Percentiles rank a stretch among this genome's conserved stretches.
Evolutionary conservation across 1,140 invertebrate genomes (phyloP).

Genomic region (Araneus ventricosus): DNA sequence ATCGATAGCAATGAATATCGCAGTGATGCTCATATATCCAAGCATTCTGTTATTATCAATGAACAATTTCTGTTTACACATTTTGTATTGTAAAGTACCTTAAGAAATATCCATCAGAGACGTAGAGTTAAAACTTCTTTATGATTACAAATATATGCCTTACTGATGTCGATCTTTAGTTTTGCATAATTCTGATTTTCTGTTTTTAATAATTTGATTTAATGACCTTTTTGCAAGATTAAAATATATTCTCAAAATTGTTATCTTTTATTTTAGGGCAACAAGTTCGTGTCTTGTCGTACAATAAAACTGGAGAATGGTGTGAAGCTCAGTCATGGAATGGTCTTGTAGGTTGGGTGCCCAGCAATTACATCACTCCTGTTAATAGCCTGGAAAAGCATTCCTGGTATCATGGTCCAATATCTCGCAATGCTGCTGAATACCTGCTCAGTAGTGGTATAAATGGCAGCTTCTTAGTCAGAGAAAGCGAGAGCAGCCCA

Average conservation of each 20-base stretch:
- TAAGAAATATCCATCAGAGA: too few species aligned
- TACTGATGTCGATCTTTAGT: too few species aligned
- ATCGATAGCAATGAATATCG: too few species aligned
- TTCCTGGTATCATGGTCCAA: slow-evolving; percentile 98
- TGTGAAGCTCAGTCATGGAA: slow-evolving; percentile 96
- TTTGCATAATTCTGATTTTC: too few species aligned
- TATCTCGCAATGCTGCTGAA: slow-evolving; percentile 97
- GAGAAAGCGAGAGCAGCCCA: slow-evolving; percentile 97
- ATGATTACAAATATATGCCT: too few species aligned
- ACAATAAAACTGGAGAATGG: slow-evolving; percentile 99
- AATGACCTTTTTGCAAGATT: too few species aligned
- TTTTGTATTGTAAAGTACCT: too few species aligned
- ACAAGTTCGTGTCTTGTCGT: slow-evolving; percentile 97
- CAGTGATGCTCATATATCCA: too few species aligned
- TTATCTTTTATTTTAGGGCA: slow-evolving; percentile 84
- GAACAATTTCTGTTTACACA: too few species aligned
- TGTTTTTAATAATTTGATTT: too few species aligned
- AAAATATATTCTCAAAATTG: neutral
- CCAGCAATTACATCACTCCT: slow-evolving; percentile 98
- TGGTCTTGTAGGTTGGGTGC: slow-evolving; percentile 98
- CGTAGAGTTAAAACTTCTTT: too few species aligned
- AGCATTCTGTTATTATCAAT: too few species aligned
- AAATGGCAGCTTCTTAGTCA: slow-evolving; percentile 98
- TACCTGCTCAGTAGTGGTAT: slow-evolving; percentile 98
- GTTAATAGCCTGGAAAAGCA: slow-evolving; percentile 99